Conservation (phyloP, 2,113 vertebrate genomes). For the Scomber japonicus region DNA sequence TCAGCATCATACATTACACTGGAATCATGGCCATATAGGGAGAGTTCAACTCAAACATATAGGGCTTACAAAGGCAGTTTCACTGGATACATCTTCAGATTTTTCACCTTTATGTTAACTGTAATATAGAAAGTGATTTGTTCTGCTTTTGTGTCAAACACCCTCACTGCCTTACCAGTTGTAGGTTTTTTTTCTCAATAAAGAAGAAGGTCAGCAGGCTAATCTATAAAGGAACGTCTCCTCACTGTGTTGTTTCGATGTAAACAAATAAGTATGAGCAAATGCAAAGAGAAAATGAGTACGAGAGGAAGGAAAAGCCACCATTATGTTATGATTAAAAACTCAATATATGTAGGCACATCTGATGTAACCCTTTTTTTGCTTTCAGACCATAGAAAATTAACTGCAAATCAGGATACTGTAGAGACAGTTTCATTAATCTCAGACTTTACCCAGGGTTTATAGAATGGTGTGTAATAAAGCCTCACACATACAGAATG, state of each 20-base stretch:
- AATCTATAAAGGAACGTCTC: not conserved
- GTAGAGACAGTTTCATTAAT: slow-evolving; percentile 60
- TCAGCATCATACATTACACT: slow-evolving; percentile 4
- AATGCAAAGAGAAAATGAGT: slow-evolving; percentile 12
- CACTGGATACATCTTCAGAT: not conserved
- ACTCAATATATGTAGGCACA: slow-evolving; percentile 19
- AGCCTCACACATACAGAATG: slow-evolving; percentile 53
- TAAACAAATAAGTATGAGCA: slow-evolving; percentile 1
- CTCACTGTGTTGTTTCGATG: not conserved
- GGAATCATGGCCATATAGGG: slow-evolving; percentile 1
- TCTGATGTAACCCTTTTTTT: slow-evolving; percentile 29
- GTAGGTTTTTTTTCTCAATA: not conserved
- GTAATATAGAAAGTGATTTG: not conserved
- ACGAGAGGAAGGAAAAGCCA: not conserved
- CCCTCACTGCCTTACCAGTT: not conserved
- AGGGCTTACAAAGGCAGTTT: slow-evolving; percentile 3
- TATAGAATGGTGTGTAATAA: slow-evolving; percentile 64
- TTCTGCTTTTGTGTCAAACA: slow-evolving; percentile 4
- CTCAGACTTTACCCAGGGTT: slow-evolving; percentile 62
- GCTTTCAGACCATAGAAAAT: slow-evolving; percentile 43
- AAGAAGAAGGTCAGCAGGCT: not conserved
- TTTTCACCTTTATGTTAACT: not conserved
- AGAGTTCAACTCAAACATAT: slow-evolving; percentile 6
- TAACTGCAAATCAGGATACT: slow-evolving; percentile 32
- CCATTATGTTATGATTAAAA: slow-evolving; percentile 21